These are phyloP conservation scores for Panthera uncia DNA, from an alignment of 2,113 vertebrate species.

Conservation along the genomic window DNA sequence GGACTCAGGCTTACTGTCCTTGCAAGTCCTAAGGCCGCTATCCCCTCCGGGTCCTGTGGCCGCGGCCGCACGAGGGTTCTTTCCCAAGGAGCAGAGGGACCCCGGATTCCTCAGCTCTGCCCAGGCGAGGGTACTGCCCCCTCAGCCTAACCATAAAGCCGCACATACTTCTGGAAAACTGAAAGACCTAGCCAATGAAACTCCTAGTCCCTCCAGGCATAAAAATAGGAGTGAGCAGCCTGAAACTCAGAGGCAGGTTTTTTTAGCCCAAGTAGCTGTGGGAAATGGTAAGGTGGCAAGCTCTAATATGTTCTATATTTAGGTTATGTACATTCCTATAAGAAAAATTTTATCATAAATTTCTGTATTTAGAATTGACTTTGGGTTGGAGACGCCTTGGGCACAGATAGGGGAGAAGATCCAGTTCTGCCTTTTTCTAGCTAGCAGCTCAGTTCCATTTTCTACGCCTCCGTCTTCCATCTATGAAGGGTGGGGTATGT, in stretches of 20 bases:
- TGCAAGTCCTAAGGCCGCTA: accelerated
- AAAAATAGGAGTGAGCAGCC: background rate
- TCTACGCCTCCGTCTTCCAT: background rate
- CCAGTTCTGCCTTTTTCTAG: background rate
- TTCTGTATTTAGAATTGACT: background rate
- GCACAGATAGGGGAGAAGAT: background rate
- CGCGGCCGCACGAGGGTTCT: accelerated
- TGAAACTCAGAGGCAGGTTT: background rate
- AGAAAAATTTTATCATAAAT: background rate
- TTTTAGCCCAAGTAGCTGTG: background rate
- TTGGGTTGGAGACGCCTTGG: background rate
- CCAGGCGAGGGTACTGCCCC: background rate
- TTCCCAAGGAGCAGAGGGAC: background rate
- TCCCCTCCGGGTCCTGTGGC: background rate
- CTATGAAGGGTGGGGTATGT: accelerated
- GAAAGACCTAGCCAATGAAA: background rate
- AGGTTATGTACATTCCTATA: background rate
- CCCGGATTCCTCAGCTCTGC: background rate
- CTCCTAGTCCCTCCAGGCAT: background rate
- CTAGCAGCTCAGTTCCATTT: background rate
- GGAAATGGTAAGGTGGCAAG: background rate
- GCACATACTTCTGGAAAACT: background rate
- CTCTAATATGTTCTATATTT: background rate
- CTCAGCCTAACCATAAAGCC: background rate
- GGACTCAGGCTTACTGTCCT: accelerated